Evolutionary conservation across 2,113 vertebrate species (phyloP), one percentile per base, ranked within the genome.

Genomic region (Chinchilla lanigera): DNA sequence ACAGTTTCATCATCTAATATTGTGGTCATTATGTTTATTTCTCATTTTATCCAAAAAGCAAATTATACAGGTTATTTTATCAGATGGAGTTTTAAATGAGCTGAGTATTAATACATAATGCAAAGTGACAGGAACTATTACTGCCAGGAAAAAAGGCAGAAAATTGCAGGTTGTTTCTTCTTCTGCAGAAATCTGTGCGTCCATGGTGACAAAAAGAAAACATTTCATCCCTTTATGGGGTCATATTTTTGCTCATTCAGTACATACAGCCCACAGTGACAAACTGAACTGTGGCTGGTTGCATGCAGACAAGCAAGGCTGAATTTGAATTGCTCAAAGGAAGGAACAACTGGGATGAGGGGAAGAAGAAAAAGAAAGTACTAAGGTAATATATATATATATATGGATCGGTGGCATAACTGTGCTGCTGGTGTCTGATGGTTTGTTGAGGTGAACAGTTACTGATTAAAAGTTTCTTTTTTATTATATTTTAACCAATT

Each of bases 301-400:
- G 19, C 4, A 0, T 1, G 1, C 0, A 28, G 16, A 81, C 33
- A 69, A 0, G 0, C 24, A 38, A 8, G 16, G 11, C 52, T 54
- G 89, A 77, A 69, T 71, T 28, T 44, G 20, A 80, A 24, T 19
- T n/a, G n/a, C n/a, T n/a, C n/a, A n/a, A n/a, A n/a, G n/a, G n/a
- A n/a, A n/a, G n/a, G n/a, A n/a, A n/a, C n/a, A n/a, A n/a, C n/a
- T n/a, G n/a, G n/a, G n/a, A n/a, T n/a, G n/a, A n/a, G n/a, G n/a
- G n/a, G n/a, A n/a, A n/a, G n/a, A n/a, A n/a, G n/a, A n/a, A n/a
- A n/a, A n/a, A n/a, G n/a, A n/a, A n/a, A n/a, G n/a, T n/a, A n/a
- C n/a, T n/a, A n/a, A n/a, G n/a, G n/a, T n/a, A n/a, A n/a, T n/a
- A n/a, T n/a, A n/a, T n/a, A n/a, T n/a, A n/a, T n/a, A n/a, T n/a